Base-by-base conservation (phyloP, 2,888 invertebrate genomes). In the Meteorus colon region DNA sequence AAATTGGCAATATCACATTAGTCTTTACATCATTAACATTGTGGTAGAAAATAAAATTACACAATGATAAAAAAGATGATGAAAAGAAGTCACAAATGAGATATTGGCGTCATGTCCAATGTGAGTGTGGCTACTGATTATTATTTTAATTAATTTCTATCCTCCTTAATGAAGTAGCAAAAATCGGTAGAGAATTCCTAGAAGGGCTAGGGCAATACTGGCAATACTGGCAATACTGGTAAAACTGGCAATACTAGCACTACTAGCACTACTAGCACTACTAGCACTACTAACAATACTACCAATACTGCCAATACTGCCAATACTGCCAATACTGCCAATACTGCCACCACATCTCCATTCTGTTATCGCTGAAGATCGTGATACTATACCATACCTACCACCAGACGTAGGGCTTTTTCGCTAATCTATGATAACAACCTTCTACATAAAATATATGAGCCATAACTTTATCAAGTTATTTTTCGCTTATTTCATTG, bases 121-220 rank as follows among this genome's bases (percentile, higher is more conserved):
- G 27, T 27, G 59, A 59, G 3, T 59, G 8, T 24, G 70, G 77
- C 81, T 81, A 74, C 78, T 78, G 84, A 83, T 84, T 84, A 85
- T 86, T 84, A 85, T 85, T 86, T 86, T 86, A 84, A 86, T 86
- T 86, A 85, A 86, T 86, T 86, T 85, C 85, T 82, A 59, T 59
- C 59, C 82, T 82, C 3, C 81, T 83, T 83, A 84, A 81, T 86
- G 85, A 85, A 84, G 86, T 86, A 85, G 84, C 86, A 79, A 77
- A 81, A 79, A 77, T 78, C 79, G 76, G 48, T 48, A 78, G 59
- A 29, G 10, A 59, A 59, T 59, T 59, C 59, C 19, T 24, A 29
- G 59, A 59, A 59, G 59, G 59, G 27, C 59, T 4, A 48, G 48
- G 1, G n/a, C 48, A 48, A 48, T n/a, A 48, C 59, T 48, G n/a